Evolutionary conservation across 2,888 invertebrate species (phyloP), one percentile per base, ranked within the genome.

Genomic region (Scotopteryx bipunctaria): DNA sequence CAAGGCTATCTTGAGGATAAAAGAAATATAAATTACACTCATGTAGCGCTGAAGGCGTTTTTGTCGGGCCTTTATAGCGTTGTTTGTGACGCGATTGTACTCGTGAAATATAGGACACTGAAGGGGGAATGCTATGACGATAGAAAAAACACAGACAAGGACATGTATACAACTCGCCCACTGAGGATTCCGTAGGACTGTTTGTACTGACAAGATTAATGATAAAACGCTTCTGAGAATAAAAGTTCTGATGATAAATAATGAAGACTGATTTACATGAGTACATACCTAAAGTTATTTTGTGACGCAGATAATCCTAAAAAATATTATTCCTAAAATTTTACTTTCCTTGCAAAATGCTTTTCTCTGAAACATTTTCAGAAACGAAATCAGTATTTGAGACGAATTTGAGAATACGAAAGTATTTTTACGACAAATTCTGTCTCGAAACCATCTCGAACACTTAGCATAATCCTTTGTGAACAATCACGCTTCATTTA

Each of bases 401-500:
- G 13, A 21, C 11, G 17, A 13, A 21, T 11, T 29, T 27, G 9
- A 27, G 27, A 4, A 27, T 3, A 35, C 50, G 19, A 38, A 36
- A 14, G 1, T 33, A 17, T 19, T 37, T 41, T 32, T 23, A 11
- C 25, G 41, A 32, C 32, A 44, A 51, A 33, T n/a, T 57, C 38
- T 55, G 25, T 45, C 51, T 48, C 44, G 41, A 68, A 65, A 71
- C 66, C 68, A 69, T 69, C 63, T 64, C 64, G 65, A 63, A 66
- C 61, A 69, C 66, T 71, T 67, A 66, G 61, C 69, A 55, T 63
- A 67, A 61, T 68, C 70, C 66, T 71, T 74, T 78, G 75, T 78
- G 66, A 67, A 66, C 66, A 66, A 74, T 76, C 72, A 75, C 69
- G 71, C 72, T 74, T 75, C 72, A 79, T 81, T 78, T 75, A 71